phyloP scores from a whole-genome alignment of 2,113 vertebrate species.

The Nerophis lumbriciformis region DNA sequence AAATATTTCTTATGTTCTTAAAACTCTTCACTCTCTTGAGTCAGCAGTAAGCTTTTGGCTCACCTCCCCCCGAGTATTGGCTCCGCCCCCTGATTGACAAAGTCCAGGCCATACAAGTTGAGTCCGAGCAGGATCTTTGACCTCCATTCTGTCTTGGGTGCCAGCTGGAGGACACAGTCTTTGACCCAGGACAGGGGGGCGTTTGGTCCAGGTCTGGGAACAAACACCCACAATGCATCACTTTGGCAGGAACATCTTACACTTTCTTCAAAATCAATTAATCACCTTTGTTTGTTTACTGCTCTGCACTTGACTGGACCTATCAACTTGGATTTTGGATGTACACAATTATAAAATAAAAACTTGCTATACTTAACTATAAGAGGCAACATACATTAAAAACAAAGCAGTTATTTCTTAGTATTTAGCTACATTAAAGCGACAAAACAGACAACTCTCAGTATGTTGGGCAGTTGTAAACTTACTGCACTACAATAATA shows the following conservation, averaged over 20 bases:
- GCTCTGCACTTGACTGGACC: no score
- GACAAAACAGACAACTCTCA: not conserved
- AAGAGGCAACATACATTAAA: no score
- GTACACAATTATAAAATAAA: no score
- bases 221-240: not conserved
- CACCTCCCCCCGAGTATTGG: slow-evolving; percentile 83
- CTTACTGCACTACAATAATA: no score
- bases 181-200: slow-evolving; percentile 86
- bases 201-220: slow-evolving; percentile 82
- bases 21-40: no score
- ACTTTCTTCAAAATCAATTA: not conserved
- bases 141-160: slow-evolving; percentile 84
- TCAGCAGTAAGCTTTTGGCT: not conserved
- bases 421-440: no score
- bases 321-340: no score
- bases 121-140: slow-evolving; percentile 90
- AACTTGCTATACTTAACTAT: no score
- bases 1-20: no score
- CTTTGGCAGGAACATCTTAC: no score
- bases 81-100: slow-evolving; percentile 76
- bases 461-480: no score
- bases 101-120: slow-evolving; percentile 92
- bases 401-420: not conserved
- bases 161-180: slow-evolving; percentile 84
- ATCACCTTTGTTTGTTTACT: no score